A percentile compares a stretch with the other conserved stretches of the same genome.
Evolutionary conservation across 2,113 vertebrate species (phyloP).

Genomic region (Malurus elegans): DNA sequence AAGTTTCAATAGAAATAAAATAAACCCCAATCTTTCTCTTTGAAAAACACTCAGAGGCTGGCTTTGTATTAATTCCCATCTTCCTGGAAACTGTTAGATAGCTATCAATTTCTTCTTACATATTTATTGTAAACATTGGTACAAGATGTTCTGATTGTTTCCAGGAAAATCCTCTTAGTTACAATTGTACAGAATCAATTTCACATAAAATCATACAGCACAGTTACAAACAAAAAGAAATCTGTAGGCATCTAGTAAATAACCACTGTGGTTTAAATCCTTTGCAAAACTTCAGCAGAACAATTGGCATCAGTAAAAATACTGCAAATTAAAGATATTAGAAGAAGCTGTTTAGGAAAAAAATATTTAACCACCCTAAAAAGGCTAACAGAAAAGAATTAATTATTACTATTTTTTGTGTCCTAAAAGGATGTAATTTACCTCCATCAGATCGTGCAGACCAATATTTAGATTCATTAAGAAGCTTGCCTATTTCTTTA

Average conservation of each 20-base stretch:
- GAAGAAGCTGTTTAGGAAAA: slow-evolving; percentile 39
- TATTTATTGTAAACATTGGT: slow-evolving; percentile 64
- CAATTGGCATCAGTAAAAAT: slow-evolving; percentile 40
- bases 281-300: slow-evolving; percentile 15
- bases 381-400: background rate
- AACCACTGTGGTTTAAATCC: slow-evolving; percentile 25
- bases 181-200: slow-evolving; percentile 62
- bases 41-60: background rate
- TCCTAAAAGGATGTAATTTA: slow-evolving; percentile 20
- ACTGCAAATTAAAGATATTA: slow-evolving; percentile 39
- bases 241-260: slow-evolving; percentile 23
- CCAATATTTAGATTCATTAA: background rate
- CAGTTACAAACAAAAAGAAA: slow-evolving; percentile 5
- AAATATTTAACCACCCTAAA: slow-evolving; percentile 13
- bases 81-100: slow-evolving; percentile 52
- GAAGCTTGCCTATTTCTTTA: slow-evolving; percentile 4
- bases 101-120: slow-evolving; percentile 49
- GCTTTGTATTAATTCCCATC: background rate
- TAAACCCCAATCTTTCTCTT: background rate
- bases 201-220: slow-evolving; percentile 45
- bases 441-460: slow-evolving; percentile 11
- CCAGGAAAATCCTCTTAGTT: slow-evolving; percentile 68
- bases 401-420: background rate
- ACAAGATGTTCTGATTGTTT: slow-evolving; percentile 65
- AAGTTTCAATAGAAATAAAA: slow-evolving; percentile 1